Percentiles rank a stretch among this genome's conserved stretches.
Conservation (phyloP, 1,140 invertebrate species). For the Drosophila fuyamai region DNA sequence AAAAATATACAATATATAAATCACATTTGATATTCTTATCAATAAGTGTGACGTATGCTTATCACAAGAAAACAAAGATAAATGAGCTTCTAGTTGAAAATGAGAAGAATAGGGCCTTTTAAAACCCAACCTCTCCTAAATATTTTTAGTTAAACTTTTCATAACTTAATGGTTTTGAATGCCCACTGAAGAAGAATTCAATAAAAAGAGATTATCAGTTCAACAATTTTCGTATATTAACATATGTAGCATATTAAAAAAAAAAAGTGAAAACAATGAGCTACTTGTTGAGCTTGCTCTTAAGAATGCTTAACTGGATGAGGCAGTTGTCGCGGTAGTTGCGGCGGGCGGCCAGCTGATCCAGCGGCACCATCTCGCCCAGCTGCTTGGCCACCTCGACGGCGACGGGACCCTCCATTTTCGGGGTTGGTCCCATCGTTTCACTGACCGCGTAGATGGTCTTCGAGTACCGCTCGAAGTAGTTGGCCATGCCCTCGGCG, state of each 20-base stretch:
- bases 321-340: conserved; percentile 94
- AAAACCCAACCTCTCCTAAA: not conserved
- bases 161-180: not conserved
- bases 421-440: conserved; percentile 91
- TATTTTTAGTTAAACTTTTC: not conserved
- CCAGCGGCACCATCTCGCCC: conserved; percentile 90
- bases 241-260: conserved; percentile 3
- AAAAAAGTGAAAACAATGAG: not conserved
- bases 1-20: not conserved
- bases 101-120: not conserved
- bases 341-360: conserved; percentile 90
- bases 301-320: conserved; percentile 92
- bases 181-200: not conserved
- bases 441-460: conserved; percentile 91
- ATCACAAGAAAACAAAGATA: not conserved
- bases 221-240: conserved; percentile 7
- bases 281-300: conserved; percentile 87
- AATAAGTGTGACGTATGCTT: not conserved
- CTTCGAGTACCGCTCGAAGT: conserved; percentile 88
- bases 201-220: not conserved
- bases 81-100: too few relatives aligned
- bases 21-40: not conserved
- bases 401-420: conserved; percentile 88
- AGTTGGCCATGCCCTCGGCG: conserved; percentile 92
- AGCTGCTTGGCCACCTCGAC: conserved; percentile 89